phyloP scores from a whole-genome alignment of 1,140 invertebrate species.

The Drosophila setifemur region DNA sequence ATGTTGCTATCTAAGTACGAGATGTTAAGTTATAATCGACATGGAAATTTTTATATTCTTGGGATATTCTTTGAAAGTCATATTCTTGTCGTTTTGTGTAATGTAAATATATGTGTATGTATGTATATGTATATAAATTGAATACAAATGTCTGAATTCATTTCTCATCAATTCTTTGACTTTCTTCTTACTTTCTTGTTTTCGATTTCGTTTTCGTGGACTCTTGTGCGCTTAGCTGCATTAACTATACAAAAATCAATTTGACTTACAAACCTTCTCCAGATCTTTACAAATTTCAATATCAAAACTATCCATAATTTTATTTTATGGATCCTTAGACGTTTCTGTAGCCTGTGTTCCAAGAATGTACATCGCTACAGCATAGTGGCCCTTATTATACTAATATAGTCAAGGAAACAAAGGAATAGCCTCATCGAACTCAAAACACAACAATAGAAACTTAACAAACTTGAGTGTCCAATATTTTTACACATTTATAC shows the following conservation, averaged over 20 bases:
- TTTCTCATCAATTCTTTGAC: slow-evolving; percentile 40
- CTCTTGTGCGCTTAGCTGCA: slow-evolving; percentile 72
- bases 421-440: neutral
- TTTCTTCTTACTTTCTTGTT: neutral
- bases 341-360: slow-evolving; percentile 10
- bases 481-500: slow-evolving; percentile 34
- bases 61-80: slow-evolving; percentile 56
- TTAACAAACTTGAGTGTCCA: slow-evolving; percentile 32
- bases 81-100: slow-evolving; percentile 31
- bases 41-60: slow-evolving; percentile 58
- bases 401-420: slow-evolving; percentile 8
- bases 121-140: slow-evolving; percentile 53
- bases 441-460: slow-evolving; percentile 37
- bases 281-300: slow-evolving; percentile 62
- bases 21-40: slow-evolving; percentile 71
- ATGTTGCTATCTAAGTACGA: slow-evolving; percentile 78
- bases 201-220: slow-evolving; percentile 40
- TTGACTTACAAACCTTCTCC: slow-evolving; percentile 46
- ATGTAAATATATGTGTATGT: slow-evolving; percentile 42
- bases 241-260: slow-evolving; percentile 66
- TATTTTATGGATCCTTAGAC: slow-evolving; percentile 17
- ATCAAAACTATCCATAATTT: slow-evolving; percentile 62
- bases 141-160: slow-evolving; percentile 42
- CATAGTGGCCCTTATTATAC: slow-evolving; percentile 1
- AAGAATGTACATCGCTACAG: slow-evolving; percentile 20